A percentile compares a stretch with the other conserved stretches of the same genome.
Conservation (phyloP, 2,113 vertebrate species). For the Megaptera novaeangliae region DNA sequence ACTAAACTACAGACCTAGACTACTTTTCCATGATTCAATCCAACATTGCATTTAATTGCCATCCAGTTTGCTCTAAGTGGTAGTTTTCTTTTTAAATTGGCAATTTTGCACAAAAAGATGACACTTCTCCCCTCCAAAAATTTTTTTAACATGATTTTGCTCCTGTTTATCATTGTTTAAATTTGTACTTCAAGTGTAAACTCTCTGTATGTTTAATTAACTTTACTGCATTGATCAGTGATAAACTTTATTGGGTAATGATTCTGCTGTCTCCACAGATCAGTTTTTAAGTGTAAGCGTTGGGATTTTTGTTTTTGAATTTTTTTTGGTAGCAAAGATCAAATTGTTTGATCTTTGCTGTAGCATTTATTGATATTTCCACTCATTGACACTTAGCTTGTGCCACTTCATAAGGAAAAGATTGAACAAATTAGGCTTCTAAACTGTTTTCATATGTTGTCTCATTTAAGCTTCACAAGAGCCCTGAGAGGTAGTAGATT, state of each 20-base stretch:
- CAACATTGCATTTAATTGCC: background rate
- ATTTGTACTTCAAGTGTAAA: conserved; percentile 23
- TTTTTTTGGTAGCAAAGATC: background rate
- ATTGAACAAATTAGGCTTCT: background rate
- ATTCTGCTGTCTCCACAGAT: background rate
- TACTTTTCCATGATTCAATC: background rate
- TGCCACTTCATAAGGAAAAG: background rate
- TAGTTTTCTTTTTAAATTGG: conserved; percentile 1
- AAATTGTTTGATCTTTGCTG: background rate
- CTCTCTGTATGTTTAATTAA: background rate
- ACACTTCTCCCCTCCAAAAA: background rate
- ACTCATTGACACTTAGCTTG: background rate
- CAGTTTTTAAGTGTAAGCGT: background rate
- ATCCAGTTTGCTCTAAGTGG: background rate
- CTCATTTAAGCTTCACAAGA: conserved; percentile 25
- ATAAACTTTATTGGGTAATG: background rate
- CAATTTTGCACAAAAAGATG: background rate
- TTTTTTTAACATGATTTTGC: background rate
- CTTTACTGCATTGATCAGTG: conserved; percentile 16
- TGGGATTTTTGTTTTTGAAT: background rate
- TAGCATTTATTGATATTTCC: background rate
- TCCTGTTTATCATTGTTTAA: background rate
- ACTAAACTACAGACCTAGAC: background rate
- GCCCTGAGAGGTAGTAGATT: background rate
- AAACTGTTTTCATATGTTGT: background rate